phyloP scores from a whole-genome alignment of 2,888 invertebrate genomes.

The Geotrupes spiniger region DNA sequence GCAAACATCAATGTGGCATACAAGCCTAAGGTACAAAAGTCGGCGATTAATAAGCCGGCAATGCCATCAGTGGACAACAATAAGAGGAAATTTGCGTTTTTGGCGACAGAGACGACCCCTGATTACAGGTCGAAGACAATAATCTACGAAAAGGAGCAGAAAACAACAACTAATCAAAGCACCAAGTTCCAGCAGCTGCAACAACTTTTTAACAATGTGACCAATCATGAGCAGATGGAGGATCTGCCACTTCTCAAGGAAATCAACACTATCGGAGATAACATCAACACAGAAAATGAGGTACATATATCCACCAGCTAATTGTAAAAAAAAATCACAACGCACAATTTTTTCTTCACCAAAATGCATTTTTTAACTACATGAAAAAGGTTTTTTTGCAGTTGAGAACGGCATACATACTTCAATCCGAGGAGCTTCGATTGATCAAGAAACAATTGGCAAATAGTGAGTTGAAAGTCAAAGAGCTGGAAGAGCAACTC shows the following conservation, averaged over 20 bases:
- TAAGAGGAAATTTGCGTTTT: slow-evolving; percentile 81
- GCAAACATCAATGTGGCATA: slow-evolving; percentile 1
- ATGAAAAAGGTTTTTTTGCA: too few species aligned
- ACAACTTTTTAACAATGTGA: slow-evolving; percentile 64
- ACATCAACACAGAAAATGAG: slow-evolving; percentile 56
- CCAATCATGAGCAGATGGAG: slow-evolving; percentile 38
- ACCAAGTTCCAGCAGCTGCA: slow-evolving; percentile 80
- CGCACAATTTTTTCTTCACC: not conserved
- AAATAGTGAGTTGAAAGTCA: slow-evolving; percentile 74
- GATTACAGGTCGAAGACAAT: slow-evolving; percentile 77
- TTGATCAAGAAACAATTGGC: slow-evolving; percentile 73
- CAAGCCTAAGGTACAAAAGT: slow-evolving; percentile 30
- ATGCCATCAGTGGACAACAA: slow-evolving; percentile 70
- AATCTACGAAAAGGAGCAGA: slow-evolving; percentile 66
- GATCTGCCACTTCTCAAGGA: slow-evolving; percentile 57
- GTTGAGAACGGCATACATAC: slow-evolving; percentile 72
- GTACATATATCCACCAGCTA: slow-evolving; percentile 18
- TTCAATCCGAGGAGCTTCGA: slow-evolving; percentile 76
- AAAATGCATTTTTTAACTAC: too few species aligned
- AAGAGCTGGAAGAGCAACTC: slow-evolving; percentile 76
- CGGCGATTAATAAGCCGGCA: slow-evolving; percentile 2
- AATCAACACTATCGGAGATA: slow-evolving; percentile 58
- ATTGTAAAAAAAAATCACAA: slow-evolving; percentile 1
- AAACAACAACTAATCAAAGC: slow-evolving; percentile 73
- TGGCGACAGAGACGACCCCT: slow-evolving; percentile 80